Base-by-base conservation (phyloP, 2,888 invertebrate species). In the Carpatolechia fugitivella region DNA sequence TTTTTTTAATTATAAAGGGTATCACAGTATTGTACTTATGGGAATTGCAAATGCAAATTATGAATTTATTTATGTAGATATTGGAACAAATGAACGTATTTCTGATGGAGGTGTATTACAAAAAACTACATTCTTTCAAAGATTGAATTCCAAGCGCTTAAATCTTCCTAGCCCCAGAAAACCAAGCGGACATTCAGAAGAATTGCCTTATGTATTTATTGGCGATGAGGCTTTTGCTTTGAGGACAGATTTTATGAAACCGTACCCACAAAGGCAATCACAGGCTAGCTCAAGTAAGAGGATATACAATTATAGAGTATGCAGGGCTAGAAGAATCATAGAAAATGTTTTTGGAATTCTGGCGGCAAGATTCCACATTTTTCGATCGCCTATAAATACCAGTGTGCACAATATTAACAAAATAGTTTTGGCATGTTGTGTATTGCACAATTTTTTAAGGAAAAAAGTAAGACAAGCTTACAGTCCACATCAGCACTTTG, bases 1-100 rank as follows among this genome's bases (percentile, higher is more conserved):
- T 14, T 63, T 57, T 52, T 62, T 57, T 48, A 63, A 64, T 51
- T 64, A 60, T 52, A 63, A 63, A 56, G 54, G 52, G 16, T 35
- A n/a, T 24, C 59, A 48, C 24, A 56, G 57, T 52, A 59, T 65
- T 49, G 61, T 64, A 18, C 51, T 62, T 11, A 46, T 60, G 48
- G 60, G 55, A 16, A 16, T 55, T 38, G 58, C 58, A 49, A 41
- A 60, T 48, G 53, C 54, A 11, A 53, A 58, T 33, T 58, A 61
- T 33, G 29, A 57, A 29, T 63, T 63, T 44, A 56, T 61, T 31
- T 33, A 40, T 36, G 57, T 61, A 36, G 51, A 60, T 56, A 52
- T 55, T 10, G 60, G 62, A 40, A 10, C 55, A 41, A 51, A 62
- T 54, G 60, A 58, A 8, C 24, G 57, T 11, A 36, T 57, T 31